Percentiles rank a stretch among this genome's conserved stretches.
phyloP scores from a whole-genome alignment of 2,888 invertebrate genomes.

The Venusia cambrica region DNA sequence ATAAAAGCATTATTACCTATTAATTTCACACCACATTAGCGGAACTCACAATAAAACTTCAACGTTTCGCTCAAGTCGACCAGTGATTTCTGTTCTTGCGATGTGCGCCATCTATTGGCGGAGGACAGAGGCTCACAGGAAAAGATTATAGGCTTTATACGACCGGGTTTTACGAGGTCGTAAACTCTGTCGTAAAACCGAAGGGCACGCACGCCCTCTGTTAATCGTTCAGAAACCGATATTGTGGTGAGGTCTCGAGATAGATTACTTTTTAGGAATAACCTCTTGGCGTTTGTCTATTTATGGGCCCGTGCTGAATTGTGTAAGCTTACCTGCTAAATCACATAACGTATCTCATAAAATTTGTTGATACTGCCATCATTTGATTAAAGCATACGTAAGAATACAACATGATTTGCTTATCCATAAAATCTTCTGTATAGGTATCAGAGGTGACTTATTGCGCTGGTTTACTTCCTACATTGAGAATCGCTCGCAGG shows the following conservation, averaged over 20 bases:
- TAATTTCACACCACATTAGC: slow-evolving; percentile 81
- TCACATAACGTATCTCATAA: slow-evolving; percentile 25
- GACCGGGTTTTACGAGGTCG: slow-evolving; percentile 74
- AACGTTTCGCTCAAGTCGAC: slow-evolving; percentile 68
- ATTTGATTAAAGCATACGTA: slow-evolving; percentile 4
- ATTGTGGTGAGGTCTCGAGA: slow-evolving; percentile 76
- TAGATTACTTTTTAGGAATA: slow-evolving; percentile 76
- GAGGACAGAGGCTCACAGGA: slow-evolving; percentile 55
- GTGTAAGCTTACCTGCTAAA: slow-evolving; percentile 39
- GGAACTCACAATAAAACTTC: slow-evolving; percentile 79
- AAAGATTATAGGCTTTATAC: slow-evolving; percentile 78
- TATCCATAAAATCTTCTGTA: too few species aligned
- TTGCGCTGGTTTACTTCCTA: too few species aligned
- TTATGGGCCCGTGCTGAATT: slow-evolving; percentile 61
- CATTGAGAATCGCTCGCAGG: too few species aligned
- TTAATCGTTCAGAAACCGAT: slow-evolving; percentile 81
- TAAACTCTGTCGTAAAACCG: slow-evolving; percentile 78
- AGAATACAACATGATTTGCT: too few species aligned
- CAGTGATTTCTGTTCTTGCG: slow-evolving; percentile 71
- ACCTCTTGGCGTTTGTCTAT: slow-evolving; percentile 73
- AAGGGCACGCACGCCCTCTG: slow-evolving; percentile 80
- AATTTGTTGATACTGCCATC: slow-evolving; percentile 13
- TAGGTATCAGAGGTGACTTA: too few species aligned
- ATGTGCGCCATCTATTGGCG: slow-evolving; percentile 70
- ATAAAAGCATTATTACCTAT: slow-evolving; percentile 80